phyloP scores from a whole-genome alignment of 2,113 vertebrate genomes.

The Aix galericulata region DNA sequence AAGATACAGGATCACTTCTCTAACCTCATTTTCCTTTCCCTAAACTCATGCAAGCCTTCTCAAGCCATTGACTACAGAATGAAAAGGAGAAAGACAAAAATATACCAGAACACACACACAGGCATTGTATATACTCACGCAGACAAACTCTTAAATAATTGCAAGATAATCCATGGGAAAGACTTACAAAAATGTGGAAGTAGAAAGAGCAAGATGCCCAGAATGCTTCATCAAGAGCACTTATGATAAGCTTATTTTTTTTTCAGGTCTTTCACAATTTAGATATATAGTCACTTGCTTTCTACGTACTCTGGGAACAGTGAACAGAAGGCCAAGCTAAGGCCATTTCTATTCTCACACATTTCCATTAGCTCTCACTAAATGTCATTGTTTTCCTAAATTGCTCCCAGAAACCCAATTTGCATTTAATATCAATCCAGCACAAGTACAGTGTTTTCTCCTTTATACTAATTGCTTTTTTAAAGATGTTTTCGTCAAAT shows the following conservation, averaged over 20 bases:
- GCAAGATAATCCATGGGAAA: background rate
- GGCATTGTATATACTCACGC: background rate
- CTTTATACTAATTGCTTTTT: background rate
- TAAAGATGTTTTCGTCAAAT: constrained; percentile 7
- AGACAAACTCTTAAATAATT: background rate
- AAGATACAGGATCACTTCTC: background rate
- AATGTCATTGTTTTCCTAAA: constrained; percentile 1
- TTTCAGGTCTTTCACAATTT: background rate
- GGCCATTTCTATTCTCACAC: background rate
- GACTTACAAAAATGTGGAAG: background rate
- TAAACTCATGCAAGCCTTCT: background rate
- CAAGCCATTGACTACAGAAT: background rate
- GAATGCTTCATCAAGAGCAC: background rate
- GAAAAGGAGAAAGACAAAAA: background rate
- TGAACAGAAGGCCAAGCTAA: background rate
- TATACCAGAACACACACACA: background rate
- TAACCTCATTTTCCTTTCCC: background rate
- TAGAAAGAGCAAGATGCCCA: background rate
- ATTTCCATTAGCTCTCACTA: background rate
- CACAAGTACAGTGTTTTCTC: background rate
- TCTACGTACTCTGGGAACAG: background rate
- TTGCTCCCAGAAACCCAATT: background rate
- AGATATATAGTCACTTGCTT: background rate
- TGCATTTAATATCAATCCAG: background rate
- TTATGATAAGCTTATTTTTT: background rate